Conservation (phyloP, 2,888 invertebrate genomes). For the Ennomos fuscantarius region DNA sequence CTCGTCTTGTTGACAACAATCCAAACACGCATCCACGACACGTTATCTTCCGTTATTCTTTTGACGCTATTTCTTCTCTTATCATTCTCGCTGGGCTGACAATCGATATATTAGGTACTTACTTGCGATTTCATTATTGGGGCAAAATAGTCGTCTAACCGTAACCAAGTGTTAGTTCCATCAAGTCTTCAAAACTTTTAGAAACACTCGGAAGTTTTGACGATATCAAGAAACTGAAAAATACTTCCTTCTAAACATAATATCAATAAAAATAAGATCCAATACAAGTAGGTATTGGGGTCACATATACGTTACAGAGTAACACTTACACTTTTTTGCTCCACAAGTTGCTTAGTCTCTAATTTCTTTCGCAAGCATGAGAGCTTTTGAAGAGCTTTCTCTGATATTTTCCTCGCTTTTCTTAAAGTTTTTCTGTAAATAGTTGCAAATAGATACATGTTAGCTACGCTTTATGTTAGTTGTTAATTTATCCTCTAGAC, state of each 20-base stretch:
- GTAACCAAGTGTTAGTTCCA: neutral
- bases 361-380: constrained; percentile 40
- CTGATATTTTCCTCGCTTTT: constrained; percentile 42
- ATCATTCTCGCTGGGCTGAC: constrained; percentile 38
- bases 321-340: constrained; percentile 39
- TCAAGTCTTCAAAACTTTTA: constrained; percentile 13
- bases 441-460: constrained; percentile 47
- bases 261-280: neutral
- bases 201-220: constrained; percentile 1
- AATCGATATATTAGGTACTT: constrained; percentile 29
- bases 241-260: too few species aligned
- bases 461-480: constrained; percentile 61
- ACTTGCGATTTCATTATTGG: constrained; percentile 33
- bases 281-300: neutral
- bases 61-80: constrained; percentile 34
- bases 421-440: constrained; percentile 41
- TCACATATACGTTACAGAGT: constrained; percentile 20
- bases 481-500: constrained; percentile 63
- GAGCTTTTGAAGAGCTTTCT: constrained; percentile 39
- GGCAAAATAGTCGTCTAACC: constrained; percentile 34
- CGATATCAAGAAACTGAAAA: neutral
- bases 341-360: constrained; percentile 35
- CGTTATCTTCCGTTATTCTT: constrained; percentile 36
- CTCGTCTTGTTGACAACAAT: constrained; percentile 37
- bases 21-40: constrained; percentile 43